Conservation (phyloP, 2,888 invertebrate species). For the Ormyrus nitidulus region DNA sequence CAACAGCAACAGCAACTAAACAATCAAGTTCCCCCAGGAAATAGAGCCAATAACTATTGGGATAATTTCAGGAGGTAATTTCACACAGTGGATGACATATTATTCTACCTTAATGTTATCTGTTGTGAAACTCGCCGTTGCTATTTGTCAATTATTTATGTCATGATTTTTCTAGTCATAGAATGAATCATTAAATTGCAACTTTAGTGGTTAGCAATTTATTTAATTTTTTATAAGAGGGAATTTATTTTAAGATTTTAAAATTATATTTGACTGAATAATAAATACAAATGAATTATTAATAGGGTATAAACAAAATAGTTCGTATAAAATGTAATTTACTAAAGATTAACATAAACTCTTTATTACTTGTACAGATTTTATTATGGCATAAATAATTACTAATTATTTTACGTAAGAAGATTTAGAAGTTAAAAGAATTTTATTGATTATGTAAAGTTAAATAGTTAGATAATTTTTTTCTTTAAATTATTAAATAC, state of each 20-base stretch:
- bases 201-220: too few species aligned
- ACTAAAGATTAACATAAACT: too few species aligned
- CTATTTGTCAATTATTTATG: constrained; percentile 9
- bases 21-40: constrained; percentile 93
- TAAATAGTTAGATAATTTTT: neutral
- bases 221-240: too few species aligned
- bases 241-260: neutral
- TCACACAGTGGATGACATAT: too few species aligned
- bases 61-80: constrained; percentile 93
- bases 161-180: constrained; percentile 1
- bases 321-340: too few species aligned
- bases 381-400: neutral
- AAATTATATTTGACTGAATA: neutral
- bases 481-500: neutral
- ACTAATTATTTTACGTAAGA: neutral
- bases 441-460: neutral
- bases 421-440: neutral
- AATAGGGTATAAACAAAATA: too few species aligned
- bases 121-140: neutral
- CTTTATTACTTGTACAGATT: too few species aligned
- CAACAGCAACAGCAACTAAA: constrained; percentile 78
- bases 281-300: too few species aligned
- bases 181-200: neutral
- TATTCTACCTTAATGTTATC: neutral
- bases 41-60: constrained; percentile 95